A percentile compares a stretch with the other conserved stretches of the same genome.
Conservation (phyloP, 2,113 vertebrate species). For the Takifugu bimaculatus region DNA sequence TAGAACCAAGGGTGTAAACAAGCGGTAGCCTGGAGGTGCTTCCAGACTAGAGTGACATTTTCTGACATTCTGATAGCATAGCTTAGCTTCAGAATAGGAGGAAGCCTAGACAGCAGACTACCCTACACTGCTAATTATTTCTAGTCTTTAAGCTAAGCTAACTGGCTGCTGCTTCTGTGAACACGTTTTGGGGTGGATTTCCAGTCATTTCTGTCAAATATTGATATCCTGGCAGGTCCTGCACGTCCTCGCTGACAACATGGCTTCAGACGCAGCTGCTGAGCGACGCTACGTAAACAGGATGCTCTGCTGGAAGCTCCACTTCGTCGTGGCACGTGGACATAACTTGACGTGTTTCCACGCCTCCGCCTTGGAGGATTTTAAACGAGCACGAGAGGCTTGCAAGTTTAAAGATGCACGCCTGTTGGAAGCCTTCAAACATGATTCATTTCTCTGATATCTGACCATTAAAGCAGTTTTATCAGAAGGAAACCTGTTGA, state of each 20-base stretch:
- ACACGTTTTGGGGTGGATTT: not conserved
- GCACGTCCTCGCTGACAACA: not conserved
- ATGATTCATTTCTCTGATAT: not conserved
- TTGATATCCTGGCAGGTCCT: no score
- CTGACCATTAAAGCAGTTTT: not conserved
- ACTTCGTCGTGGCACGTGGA: constrained; percentile 10
- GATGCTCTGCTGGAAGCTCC: constrained; percentile 11
- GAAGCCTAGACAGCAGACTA: not conserved
- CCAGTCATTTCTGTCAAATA: not conserved
- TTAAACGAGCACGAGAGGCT: not conserved
- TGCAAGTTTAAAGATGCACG: not conserved
- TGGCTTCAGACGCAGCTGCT: constrained; percentile 45
- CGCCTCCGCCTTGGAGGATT: constrained; percentile 6
- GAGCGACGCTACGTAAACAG: constrained; percentile 33
- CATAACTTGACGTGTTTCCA: constrained; percentile 18
- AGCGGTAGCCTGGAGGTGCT: no score
- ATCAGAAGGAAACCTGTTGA: not conserved
- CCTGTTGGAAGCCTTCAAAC: not conserved
- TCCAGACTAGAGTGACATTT: no score
- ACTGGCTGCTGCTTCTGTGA: not conserved
- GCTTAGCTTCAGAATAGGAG: not conserved
- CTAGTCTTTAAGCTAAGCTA: constrained; percentile 1
- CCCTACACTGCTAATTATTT: not conserved
- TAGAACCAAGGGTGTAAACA: no score
- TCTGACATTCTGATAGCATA: not conserved